A percentile compares a stretch with the other conserved stretches of the same genome.
These are phyloP conservation scores for Uropsilus gracilis DNA, from an alignment of 2,113 vertebrate genomes.

Conservation along the genomic window DNA sequence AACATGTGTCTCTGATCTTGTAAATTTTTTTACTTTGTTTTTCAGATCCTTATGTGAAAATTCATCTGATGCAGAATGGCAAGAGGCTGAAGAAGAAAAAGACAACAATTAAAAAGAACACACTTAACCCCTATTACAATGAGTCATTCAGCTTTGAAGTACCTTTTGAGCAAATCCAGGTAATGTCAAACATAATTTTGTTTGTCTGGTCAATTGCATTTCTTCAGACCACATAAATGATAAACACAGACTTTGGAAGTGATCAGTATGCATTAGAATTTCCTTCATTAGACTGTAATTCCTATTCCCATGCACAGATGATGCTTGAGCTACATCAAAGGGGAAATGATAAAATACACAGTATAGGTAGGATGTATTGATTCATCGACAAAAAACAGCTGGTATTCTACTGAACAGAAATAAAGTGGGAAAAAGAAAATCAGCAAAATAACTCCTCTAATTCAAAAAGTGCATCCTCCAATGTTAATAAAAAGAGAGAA, in stretches of 20 bases:
- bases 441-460: conserved; percentile 7
- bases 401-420: conserved; percentile 71
- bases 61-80: conserved; percentile 99
- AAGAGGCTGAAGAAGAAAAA: conserved; percentile 99
- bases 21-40: conserved; percentile 63
- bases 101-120: conserved; percentile 99
- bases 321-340: conserved; percentile 73
- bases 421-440: conserved; percentile 54
- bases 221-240: conserved; percentile 75
- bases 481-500: conserved; percentile 54
- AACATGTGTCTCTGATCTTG: conserved; percentile 41
- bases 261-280: conserved; percentile 40
- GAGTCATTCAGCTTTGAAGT: conserved; percentile 99
- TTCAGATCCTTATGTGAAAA: conserved; percentile 98
- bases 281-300: conserved; percentile 78
- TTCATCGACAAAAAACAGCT: conserved; percentile 60
- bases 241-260: conserved; percentile 72
- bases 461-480: conserved; percentile 62
- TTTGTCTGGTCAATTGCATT: conserved; percentile 67
- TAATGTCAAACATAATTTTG: conserved; percentile 83
- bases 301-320: conserved; percentile 36
- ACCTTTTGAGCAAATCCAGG: conserved; percentile 99
- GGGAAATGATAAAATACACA: conserved; percentile 65
- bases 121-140: conserved; percentile 99
- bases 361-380: conserved; percentile 56